phyloP scores from a whole-genome alignment of 2,888 invertebrate species.

The Ametastegia equiseti region DNA sequence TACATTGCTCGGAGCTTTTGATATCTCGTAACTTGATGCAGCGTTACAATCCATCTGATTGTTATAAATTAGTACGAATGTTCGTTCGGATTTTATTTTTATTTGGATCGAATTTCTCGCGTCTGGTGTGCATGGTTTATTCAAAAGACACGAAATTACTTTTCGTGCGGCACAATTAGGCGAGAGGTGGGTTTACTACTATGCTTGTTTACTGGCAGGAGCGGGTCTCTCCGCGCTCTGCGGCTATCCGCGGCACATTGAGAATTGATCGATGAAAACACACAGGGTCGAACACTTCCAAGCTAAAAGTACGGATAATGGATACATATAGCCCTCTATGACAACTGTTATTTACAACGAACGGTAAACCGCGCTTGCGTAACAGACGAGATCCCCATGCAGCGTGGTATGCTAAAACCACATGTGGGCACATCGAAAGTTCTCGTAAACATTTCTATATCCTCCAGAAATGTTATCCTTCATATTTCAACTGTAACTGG shows the following conservation, averaged over 20 bases:
- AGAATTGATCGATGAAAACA: slow-evolving; percentile 38
- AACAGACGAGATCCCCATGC: not conserved
- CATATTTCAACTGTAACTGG: not conserved
- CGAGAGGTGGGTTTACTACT: not conserved
- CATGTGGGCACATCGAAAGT: too few relatives aligned
- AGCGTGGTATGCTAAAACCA: not conserved
- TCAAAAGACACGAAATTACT: not conserved
- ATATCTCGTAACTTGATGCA: not conserved
- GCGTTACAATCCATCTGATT: slow-evolving; percentile 10
- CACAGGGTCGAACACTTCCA: slow-evolving; percentile 25
- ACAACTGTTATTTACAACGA: slow-evolving; percentile 31
- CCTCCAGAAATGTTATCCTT: not conserved
- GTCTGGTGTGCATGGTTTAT: not conserved
- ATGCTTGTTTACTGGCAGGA: slow-evolving; percentile 16
- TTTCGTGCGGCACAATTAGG: not conserved
- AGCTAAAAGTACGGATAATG: slow-evolving; percentile 19
- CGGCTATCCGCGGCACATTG: slow-evolving; percentile 43
- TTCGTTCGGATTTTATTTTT: not conserved
- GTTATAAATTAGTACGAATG: not conserved
- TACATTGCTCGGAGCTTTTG: slow-evolving; percentile 15
- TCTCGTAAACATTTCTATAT: not conserved
- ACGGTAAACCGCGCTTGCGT: slow-evolving; percentile 30
- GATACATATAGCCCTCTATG: slow-evolving; percentile 12
- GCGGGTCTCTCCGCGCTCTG: slow-evolving; percentile 22
- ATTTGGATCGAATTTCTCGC: not conserved